These are phyloP conservation scores for Sphaeramia orbicularis DNA, from an alignment of 2,797 vertebrate species.

Conservation along the genomic window DNA sequence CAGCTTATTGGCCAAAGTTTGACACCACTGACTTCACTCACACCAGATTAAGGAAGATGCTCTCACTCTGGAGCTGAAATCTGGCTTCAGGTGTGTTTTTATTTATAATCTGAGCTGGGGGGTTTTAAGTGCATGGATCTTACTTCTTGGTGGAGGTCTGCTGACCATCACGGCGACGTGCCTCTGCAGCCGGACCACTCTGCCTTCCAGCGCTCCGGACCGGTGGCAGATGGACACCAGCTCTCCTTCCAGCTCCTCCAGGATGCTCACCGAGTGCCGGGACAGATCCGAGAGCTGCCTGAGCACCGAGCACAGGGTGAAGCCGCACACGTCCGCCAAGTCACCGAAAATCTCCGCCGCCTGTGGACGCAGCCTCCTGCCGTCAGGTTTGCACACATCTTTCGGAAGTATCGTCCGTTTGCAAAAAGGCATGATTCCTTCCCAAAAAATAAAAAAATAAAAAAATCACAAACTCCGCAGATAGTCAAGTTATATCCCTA, in stretches of 20 bases:
- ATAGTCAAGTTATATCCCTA: conserved; percentile 55
- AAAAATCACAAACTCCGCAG: conserved; percentile 49
- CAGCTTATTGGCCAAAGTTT: conserved; percentile 7
- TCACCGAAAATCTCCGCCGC: conserved; percentile 70
- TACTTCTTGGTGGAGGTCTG: conserved; percentile 82
- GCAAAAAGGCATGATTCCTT: conserved; percentile 83
- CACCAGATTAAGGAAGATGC: neutral
- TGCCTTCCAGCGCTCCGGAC: conserved; percentile 80
- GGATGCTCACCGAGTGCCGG: conserved; percentile 84
- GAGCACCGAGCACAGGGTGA: conserved; percentile 81
- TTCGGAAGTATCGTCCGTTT: conserved; percentile 83
- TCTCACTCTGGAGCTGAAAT: neutral
- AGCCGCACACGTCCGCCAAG: conserved; percentile 83
- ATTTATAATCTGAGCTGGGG: no score
- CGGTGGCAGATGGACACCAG: conserved; percentile 80
- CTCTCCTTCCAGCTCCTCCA: conserved; percentile 86
- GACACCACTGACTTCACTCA: neutral
- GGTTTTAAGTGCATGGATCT: conserved; percentile 29
- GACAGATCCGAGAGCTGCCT: conserved; percentile 87
- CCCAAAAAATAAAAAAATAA: neutral
- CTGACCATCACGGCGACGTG: conserved; percentile 76
- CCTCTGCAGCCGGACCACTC: conserved; percentile 79
- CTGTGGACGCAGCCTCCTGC: conserved; percentile 49
- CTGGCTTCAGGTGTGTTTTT: conserved; percentile 34
- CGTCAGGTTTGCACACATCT: conserved; percentile 79